Evolutionary conservation across 2,888 invertebrate genomes (phyloP), one percentile per base, ranked within the genome.

Genomic region (Lasiommata megera): DNA sequence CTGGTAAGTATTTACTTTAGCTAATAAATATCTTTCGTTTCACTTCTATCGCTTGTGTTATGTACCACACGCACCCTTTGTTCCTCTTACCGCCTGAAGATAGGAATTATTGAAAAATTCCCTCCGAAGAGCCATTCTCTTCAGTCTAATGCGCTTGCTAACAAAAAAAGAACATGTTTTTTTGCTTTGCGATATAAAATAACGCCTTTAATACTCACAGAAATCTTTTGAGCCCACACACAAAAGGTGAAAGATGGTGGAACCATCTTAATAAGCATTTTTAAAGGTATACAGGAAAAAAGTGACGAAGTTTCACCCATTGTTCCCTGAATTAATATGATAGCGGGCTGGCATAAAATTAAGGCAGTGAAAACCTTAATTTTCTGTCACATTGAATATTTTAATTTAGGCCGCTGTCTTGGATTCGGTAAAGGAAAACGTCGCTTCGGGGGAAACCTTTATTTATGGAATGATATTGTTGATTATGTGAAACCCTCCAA

Each of bases 81-180:
- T 40, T 38, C 40, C 16, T 23, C 38, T 51, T 23, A 40, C 28
- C 51, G 37, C 28, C 51, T 40, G n/a, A 16, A 51, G 51, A 51
- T 29, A 7, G 51, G 51, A 51, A 36, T 48, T 56, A 56, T 48
- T 56, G 48, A 56, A 50, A 56, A 56, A 41, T 54, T 55, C 41
- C 41, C 31, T 14, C 23, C 31, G 17, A n/a, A 50, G 6, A n/a
- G 47, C 47, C n/a, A 40, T 54, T 18, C 16, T 47, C 8, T 34
- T 18, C 50, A 38, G 28, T 41, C 34, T 41, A 55, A 55, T 55
- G 55, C 55, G 37, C 38, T 17, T 12, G 38, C 40, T 40, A 48
- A 38, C 46, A 36, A 55, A 54, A 38, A 53, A n/a, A 29, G 37
- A 37, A 40, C 40, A 40, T 16, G 38, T 51, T 51, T 51, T n/a